Conservation (phyloP, 2,113 vertebrate genomes). For the Rynchops niger region DNA sequence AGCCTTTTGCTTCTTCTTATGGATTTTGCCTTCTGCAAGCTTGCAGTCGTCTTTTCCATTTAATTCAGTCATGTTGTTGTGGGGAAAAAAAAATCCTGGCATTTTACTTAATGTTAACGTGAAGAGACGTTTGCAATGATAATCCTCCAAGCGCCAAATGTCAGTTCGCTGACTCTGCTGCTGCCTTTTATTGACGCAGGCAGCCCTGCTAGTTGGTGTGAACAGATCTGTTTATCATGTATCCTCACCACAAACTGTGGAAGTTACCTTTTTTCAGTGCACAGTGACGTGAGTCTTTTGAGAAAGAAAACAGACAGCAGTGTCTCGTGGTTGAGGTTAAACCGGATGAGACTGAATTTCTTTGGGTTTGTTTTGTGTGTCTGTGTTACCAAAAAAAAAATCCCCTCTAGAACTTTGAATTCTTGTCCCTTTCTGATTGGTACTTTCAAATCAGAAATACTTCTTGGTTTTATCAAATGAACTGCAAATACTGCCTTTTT, state of each 20-base stretch:
- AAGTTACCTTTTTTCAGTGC: conserved; percentile 74
- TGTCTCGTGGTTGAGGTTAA: conserved; percentile 68
- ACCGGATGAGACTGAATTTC: conserved; percentile 57
- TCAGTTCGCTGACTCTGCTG: not conserved
- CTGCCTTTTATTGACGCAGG: conserved; percentile 76
- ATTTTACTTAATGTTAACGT: conserved; percentile 43
- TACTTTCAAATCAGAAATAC: not conserved
- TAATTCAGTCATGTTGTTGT: conserved; percentile 58
- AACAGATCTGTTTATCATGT: conserved; percentile 70
- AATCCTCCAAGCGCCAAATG: conserved; percentile 64
- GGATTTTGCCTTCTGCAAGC: conserved; percentile 72
- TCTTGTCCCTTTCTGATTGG: not conserved
- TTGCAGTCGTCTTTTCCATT: conserved; percentile 58
- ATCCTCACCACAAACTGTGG: conserved; percentile 68
- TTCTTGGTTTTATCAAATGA: not conserved
- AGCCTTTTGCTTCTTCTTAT: conserved; percentile 74
- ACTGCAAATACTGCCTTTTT: not conserved
- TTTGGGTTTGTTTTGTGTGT: conserved; percentile 28
- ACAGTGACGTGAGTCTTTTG: conserved; percentile 69
- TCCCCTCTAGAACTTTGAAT: not conserved
- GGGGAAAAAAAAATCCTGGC: conserved; percentile 74
- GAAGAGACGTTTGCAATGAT: not conserved
- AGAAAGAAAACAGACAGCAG: conserved; percentile 61
- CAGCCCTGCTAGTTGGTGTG: conserved; percentile 39
- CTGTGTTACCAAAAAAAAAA: not conserved